Evolutionary conservation across 2,113 vertebrate species (phyloP).

Genomic region (Xyliphius kryptos): DNA sequence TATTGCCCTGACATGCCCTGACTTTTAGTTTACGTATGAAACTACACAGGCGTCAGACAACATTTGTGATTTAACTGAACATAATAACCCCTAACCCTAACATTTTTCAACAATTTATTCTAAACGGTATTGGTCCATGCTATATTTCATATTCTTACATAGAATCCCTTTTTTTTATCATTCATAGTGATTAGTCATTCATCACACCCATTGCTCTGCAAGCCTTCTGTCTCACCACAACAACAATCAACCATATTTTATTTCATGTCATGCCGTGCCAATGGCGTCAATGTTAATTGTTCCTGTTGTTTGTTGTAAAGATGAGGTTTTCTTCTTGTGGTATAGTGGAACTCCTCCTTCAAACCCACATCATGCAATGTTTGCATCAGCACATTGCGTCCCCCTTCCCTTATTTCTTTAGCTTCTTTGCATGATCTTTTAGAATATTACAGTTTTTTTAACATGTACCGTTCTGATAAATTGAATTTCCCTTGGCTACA

Average conservation of each 20-base stretch:
- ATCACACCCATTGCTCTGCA: background rate
- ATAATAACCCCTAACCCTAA: background rate
- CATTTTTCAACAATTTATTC: background rate
- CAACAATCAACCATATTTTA: constrained; percentile 16
- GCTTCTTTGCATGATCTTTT: background rate
- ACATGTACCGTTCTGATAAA: background rate
- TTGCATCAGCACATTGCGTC: constrained; percentile 13
- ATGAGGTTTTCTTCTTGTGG: constrained; percentile 16
- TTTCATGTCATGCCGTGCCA: constrained; percentile 7
- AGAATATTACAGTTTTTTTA: background rate
- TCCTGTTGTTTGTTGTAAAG: background rate
- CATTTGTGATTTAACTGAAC: background rate
- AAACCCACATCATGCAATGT: constrained; percentile 1
- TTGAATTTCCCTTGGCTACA: background rate
- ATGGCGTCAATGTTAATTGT: constrained; percentile 4
- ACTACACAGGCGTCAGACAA: background rate
- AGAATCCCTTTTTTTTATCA: background rate
- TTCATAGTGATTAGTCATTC: background rate
- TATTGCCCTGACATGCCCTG: background rate
- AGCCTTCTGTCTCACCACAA: constrained; percentile 4
- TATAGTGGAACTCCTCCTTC: background rate
- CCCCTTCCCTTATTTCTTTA: background rate
- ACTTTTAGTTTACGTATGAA: background rate
- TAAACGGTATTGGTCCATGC: background rate
- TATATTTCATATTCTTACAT: background rate